Percentiles rank a stretch among this genome's conserved stretches.
phyloP scores from a whole-genome alignment of 2,113 vertebrate genomes.

The Castor canadensis region DNA sequence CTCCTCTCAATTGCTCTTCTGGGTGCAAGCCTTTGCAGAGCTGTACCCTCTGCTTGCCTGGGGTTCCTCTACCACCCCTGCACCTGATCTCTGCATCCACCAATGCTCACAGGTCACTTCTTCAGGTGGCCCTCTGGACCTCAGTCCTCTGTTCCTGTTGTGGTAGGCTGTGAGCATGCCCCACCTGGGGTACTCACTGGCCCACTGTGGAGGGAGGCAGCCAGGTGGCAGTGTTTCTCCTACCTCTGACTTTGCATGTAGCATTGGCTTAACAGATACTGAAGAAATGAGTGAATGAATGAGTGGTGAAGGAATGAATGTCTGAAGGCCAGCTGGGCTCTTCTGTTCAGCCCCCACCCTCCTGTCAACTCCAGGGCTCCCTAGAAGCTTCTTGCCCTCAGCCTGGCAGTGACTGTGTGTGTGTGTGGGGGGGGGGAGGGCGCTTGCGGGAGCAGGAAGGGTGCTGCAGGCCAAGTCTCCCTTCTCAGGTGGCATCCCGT shows the following conservation, averaged over 20 bases:
- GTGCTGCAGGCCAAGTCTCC: not conserved
- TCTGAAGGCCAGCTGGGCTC: not conserved
- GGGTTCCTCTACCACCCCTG: too few relatives aligned
- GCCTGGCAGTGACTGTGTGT: not conserved
- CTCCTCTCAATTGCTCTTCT: too few relatives aligned
- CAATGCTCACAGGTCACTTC: too few relatives aligned
- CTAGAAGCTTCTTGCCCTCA: not conserved
- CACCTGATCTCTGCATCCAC: too few relatives aligned
- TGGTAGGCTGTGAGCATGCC: too few relatives aligned
- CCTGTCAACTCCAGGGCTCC: not conserved
- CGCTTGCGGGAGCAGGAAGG: too few relatives aligned
- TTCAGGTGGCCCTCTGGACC: too few relatives aligned
- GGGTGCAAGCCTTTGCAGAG: too few relatives aligned
- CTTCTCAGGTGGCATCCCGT: not conserved
- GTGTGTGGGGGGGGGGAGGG: not conserved
- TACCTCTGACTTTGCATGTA: too few relatives aligned
- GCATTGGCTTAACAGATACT: not conserved
- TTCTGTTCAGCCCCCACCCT: not conserved
- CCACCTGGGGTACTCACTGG: too few relatives aligned
- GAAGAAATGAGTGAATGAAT: not conserved
- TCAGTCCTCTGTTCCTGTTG: too few relatives aligned
- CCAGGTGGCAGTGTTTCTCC: not conserved
- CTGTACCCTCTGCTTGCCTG: too few relatives aligned
- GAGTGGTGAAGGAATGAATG: not conserved
- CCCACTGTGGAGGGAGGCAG: not conserved